Base-by-base conservation (phyloP, 92 coral and sea anemone species). In the Parazoanthus darwini region DNA sequence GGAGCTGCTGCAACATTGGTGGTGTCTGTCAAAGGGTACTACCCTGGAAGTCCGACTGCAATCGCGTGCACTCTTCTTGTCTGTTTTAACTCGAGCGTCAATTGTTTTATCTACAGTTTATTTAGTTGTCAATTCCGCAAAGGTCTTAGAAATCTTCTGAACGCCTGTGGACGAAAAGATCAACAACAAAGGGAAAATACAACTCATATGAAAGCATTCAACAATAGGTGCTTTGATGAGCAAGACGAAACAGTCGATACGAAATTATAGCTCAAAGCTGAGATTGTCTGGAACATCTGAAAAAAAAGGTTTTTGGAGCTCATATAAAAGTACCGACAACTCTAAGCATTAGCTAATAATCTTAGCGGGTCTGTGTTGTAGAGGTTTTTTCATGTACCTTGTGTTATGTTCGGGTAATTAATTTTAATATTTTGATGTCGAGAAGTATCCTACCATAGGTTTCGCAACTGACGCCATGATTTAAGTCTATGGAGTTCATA, bases 121-220 rank as follows among this genome's bases (percentile, higher is more conserved):
- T 82, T 82, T 82, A 82, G 86, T 37, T 5, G 8, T 44, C 86
- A 82, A 65, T 82, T 82, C n/a, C 43, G 86, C 15, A 68, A 44
- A 82, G 86, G 86, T 42, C 25, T 82, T 43, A 26, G 23, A 44
- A 67, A 66, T 8, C 35, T 82, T 59, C 72, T 82, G 70, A 20
- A 22, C n/a, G 70, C 70, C 20, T 63, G 70, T 63, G 70, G 70
- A 2, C 6, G 26, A 63, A 63, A 63, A 20, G 8, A 63, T 63
- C 25, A 63, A 26, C 25, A 63, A 20, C 70, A 63, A 63, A 20
- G 7, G n/a, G 25, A 63, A 63, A 63, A 63, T 23, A 63, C 70
- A 54, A 15, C 18, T 54, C 0, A 3, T 54, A 1, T 13, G 59
- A 54, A 13, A 0, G 59, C 20, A 54, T 54, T 54, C 9, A 15